Evolutionary conservation across 2,888 invertebrate genomes (phyloP).

Genomic region (Scotopteryx bipunctaria): DNA sequence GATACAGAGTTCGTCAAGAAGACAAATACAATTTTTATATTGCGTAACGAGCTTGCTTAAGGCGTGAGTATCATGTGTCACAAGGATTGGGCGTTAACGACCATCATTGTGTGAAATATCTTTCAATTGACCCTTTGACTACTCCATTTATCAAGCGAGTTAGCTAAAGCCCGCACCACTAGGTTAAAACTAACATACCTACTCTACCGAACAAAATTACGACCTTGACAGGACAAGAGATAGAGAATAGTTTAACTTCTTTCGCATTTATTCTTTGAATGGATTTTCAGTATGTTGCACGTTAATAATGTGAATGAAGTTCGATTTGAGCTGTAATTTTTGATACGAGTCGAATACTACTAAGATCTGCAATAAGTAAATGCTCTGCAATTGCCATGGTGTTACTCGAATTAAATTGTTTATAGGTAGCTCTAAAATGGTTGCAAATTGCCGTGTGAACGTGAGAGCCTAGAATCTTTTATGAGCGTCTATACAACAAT

Average conservation of each 20-base stretch:
- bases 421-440: background rate
- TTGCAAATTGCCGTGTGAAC: slow-evolving; percentile 9
- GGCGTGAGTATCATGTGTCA: background rate
- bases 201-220: background rate
- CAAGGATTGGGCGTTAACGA: slow-evolving; percentile 3
- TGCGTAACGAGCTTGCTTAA: background rate
- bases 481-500: background rate
- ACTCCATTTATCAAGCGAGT: slow-evolving; percentile 2
- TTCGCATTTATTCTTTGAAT: too few relatives aligned
- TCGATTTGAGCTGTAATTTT: too few relatives aligned
- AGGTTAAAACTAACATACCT: background rate
- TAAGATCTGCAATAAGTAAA: too few relatives aligned
- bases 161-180: background rate
- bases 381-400: too few relatives aligned
- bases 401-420: slow-evolving; percentile 2
- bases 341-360: too few relatives aligned
- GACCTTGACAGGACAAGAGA: too few relatives aligned
- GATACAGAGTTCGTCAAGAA: too few relatives aligned
- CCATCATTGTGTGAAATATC: slow-evolving; percentile 21
- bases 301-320: too few relatives aligned
- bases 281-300: too few relatives aligned
- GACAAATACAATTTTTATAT: too few relatives aligned
- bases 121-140: slow-evolving; percentile 20
- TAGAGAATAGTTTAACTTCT: too few relatives aligned
- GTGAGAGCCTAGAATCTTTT: slow-evolving; percentile 1